Conservation (phyloP, 2,797 vertebrate species). For the Pangasius mekongensis region DNA sequence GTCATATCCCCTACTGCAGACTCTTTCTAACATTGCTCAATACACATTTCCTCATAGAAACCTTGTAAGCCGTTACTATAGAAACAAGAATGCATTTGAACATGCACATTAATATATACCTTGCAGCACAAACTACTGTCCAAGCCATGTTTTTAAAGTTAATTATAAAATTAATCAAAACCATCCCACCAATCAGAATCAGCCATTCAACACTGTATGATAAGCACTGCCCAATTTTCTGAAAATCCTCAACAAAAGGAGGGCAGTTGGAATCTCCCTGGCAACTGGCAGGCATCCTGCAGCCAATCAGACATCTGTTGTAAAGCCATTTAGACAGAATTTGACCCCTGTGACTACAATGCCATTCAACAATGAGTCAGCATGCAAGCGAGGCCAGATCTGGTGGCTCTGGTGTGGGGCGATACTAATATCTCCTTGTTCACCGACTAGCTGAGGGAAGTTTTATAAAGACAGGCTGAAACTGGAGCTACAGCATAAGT, state of each 20-base stretch:
- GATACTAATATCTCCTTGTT: slow-evolving; percentile 43
- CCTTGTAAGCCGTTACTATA: neutral
- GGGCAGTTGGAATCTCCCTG: slow-evolving; percentile 27
- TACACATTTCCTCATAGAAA: neutral
- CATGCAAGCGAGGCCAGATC: slow-evolving; percentile 19
- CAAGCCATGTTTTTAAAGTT: neutral
- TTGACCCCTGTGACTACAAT: slow-evolving; percentile 58
- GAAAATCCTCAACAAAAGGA: slow-evolving; percentile 4
- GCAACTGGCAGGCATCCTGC: slow-evolving; percentile 33
- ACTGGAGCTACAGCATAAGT: slow-evolving; percentile 47
- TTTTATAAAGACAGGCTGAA: slow-evolving; percentile 50
- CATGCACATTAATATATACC: neutral
- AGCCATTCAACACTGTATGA: neutral
- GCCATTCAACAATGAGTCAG: slow-evolving; percentile 57
- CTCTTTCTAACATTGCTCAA: neutral
- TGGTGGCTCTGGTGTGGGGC: neutral
- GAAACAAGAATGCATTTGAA: neutral
- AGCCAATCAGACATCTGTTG: slow-evolving; percentile 47
- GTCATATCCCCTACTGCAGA: neutral
- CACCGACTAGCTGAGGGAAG: slow-evolving; percentile 30
- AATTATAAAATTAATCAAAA: neutral
- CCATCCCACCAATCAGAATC: neutral
- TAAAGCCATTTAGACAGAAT: slow-evolving; percentile 47
- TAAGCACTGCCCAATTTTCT: neutral
- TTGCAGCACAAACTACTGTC: neutral